phyloP scores from a whole-genome alignment of 2,888 invertebrate species.

The Tridacna crocea region DNA sequence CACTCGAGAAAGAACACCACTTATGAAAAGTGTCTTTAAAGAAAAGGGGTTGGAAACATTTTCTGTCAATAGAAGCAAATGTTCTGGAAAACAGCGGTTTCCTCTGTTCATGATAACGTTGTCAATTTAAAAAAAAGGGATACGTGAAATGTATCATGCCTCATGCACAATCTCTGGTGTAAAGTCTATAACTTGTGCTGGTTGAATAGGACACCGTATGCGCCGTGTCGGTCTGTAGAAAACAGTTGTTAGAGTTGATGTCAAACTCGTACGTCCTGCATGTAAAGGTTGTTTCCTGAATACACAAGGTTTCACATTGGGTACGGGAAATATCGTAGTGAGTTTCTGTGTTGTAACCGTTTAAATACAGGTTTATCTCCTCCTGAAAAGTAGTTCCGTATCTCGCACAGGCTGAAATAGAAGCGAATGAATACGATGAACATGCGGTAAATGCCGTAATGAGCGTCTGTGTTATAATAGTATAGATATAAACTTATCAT shows the following conservation, averaged over 20 bases:
- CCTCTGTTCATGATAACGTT: too few relatives aligned
- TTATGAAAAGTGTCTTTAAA: too few relatives aligned
- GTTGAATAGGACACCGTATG: neutral
- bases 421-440: too few relatives aligned
- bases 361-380: neutral
- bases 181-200: neutral
- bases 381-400: neutral
- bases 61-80: too few relatives aligned
- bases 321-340: neutral
- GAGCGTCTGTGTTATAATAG: too few relatives aligned
- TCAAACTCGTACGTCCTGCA: conserved; percentile 6
- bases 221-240: neutral
- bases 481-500: too few relatives aligned
- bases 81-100: too few relatives aligned
- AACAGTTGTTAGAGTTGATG: neutral
- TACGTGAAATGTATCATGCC: too few relatives aligned
- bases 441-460: too few relatives aligned
- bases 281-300: neutral
- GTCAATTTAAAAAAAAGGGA: too few relatives aligned
- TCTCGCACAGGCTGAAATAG: neutral
- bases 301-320: neutral
- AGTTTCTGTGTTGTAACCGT: neutral
- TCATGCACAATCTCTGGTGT: neutral
- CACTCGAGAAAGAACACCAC: too few relatives aligned
- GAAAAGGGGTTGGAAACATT: too few relatives aligned